Evolutionary conservation across 1,140 invertebrate species (phyloP).

Genomic region (Pseudomyrmex flavicornis): DNA sequence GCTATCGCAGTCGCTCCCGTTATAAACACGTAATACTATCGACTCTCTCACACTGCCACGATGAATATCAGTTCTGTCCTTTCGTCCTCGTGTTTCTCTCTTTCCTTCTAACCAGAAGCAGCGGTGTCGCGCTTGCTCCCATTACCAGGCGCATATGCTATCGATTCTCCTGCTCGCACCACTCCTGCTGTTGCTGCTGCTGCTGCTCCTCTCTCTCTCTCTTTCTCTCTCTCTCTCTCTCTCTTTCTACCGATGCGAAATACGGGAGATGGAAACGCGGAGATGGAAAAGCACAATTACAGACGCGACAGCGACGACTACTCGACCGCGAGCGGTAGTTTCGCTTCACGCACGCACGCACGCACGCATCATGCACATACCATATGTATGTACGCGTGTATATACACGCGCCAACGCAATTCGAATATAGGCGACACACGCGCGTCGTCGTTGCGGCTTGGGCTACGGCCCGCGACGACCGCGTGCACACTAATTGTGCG

Average conservation of each 20-base stretch:
- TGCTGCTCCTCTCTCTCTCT: background rate
- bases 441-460: constrained; percentile 54
- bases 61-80: background rate
- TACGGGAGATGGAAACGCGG: constrained; percentile 52
- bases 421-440: constrained; percentile 71
- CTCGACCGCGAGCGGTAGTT: constrained; percentile 39
- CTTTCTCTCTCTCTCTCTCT: background rate
- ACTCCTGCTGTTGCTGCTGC: too few relatives aligned
- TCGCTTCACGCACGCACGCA: background rate
- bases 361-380: background rate
- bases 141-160: background rate
- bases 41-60: constrained; percentile 17
- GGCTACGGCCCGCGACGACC: constrained; percentile 60
- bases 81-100: constrained; percentile 22
- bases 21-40: constrained; percentile 6
- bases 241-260: constrained; percentile 32
- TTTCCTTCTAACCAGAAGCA: background rate
- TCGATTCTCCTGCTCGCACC: constrained; percentile 13
- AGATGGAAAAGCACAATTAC: constrained; percentile 75
- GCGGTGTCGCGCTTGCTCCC: constrained; percentile 1
- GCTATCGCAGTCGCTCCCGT: constrained; percentile 6
- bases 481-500: constrained; percentile 76
- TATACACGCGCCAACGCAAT: constrained; percentile 67
- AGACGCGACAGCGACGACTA: constrained; percentile 64
- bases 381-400: constrained; percentile 36